These are phyloP conservation scores for Bombyx mandarina DNA, from an alignment of 1,140 invertebrate genomes.

Conservation along the genomic window DNA sequence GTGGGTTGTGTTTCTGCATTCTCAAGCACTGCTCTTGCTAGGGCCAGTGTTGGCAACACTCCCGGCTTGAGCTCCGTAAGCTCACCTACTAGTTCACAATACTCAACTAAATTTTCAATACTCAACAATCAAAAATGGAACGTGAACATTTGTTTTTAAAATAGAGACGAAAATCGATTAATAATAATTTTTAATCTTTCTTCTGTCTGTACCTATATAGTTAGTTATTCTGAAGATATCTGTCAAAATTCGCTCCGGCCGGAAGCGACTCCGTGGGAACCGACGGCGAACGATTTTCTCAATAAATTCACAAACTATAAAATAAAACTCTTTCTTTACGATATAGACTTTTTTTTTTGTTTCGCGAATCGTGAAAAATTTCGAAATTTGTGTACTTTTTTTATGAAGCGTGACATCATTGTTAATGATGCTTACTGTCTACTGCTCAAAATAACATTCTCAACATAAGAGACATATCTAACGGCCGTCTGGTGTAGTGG, in stretches of 20 bases:
- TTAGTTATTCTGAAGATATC: constrained; percentile 55
- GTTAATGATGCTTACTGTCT: too few relatives aligned
- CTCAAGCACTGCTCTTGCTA: too few relatives aligned
- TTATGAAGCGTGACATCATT: too few relatives aligned
- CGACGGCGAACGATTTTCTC: constrained; percentile 51
- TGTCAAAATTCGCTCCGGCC: constrained; percentile 68
- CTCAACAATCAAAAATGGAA: not conserved
- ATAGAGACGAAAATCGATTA: constrained; percentile 14
- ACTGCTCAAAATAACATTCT: too few relatives aligned
- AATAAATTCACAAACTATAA: constrained; percentile 51
- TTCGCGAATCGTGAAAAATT: constrained; percentile 17
- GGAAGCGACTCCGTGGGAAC: constrained; percentile 62
- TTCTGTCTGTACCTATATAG: constrained; percentile 44
- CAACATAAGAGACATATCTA: too few relatives aligned
- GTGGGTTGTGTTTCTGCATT: too few relatives aligned
- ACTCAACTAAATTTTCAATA: too few relatives aligned
- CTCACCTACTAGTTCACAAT: too few relatives aligned
- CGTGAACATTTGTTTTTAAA: not conserved
- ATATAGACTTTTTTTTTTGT: constrained; percentile 18
- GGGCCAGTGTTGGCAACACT: too few relatives aligned
- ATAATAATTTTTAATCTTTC: constrained; percentile 12
- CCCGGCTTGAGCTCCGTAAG: too few relatives aligned
- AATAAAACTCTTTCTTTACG: constrained; percentile 35
- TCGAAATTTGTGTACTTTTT: too few relatives aligned
- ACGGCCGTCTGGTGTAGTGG: too few relatives aligned